Percentiles rank a stretch among this genome's conserved stretches.
Evolutionary conservation across 2,113 vertebrate genomes (phyloP).

Genomic region (Tyto alba): DNA sequence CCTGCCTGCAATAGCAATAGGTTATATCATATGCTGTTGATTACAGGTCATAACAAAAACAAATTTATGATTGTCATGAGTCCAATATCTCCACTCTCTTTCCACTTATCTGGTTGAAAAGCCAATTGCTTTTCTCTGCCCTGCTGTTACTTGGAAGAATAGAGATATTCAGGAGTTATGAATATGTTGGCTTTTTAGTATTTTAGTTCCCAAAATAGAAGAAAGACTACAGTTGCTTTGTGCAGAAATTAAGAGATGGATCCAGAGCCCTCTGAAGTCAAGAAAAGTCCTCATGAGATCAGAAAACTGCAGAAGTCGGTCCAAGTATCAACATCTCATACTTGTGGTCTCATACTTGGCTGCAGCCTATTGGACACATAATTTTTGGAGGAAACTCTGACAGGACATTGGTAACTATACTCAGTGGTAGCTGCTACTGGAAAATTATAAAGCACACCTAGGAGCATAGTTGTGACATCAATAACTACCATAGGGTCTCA

Average conservation of each 20-base stretch:
- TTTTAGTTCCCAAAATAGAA: neutral
- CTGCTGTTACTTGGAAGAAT: neutral
- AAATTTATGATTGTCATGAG: neutral
- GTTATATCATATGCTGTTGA: slow-evolving; percentile 10
- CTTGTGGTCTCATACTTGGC: neutral
- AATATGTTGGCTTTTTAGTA: neutral
- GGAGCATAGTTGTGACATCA: neutral
- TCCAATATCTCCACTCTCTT: neutral
- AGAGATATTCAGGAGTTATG: neutral
- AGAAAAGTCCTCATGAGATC: neutral
- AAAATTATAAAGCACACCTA: neutral
- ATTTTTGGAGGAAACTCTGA: neutral
- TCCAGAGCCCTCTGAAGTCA: neutral
- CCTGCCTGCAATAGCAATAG: neutral
- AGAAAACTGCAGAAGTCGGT: neutral
- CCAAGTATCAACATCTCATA: neutral
- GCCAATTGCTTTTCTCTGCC: neutral
- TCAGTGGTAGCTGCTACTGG: neutral
- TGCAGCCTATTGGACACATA: neutral
- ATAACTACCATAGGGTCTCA: neutral
- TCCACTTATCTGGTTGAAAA: slow-evolving; percentile 9
- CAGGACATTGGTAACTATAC: neutral
- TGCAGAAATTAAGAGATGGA: neutral
- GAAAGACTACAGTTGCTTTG: neutral
- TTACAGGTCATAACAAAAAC: slow-evolving; percentile 17